Evolutionary conservation across 1,140 invertebrate species (phyloP).

Genomic region (Mycetomoellerius zeteki): DNA sequence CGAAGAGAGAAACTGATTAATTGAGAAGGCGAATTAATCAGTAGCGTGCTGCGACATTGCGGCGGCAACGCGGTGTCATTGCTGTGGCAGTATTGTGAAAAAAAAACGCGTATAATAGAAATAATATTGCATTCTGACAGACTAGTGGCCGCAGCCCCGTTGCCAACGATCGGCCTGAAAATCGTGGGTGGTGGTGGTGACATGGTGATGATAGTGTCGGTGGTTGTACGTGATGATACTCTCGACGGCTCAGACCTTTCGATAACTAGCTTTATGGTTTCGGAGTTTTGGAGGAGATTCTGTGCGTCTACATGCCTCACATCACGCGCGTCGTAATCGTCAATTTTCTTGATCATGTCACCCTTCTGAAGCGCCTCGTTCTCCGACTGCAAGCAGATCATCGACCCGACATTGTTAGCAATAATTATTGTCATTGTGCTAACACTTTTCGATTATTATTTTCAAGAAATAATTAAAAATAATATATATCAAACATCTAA

Average conservation of each 20-base stretch:
- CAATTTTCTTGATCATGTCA: slow-evolving; percentile 96
- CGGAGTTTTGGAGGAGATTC: slow-evolving; percentile 94
- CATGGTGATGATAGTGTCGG: slow-evolving; percentile 62
- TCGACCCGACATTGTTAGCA: not conserved
- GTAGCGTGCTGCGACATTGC: slow-evolving; percentile 1
- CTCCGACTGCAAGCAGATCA: slow-evolving; percentile 89
- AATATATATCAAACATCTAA: too few species aligned
- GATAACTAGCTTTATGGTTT: slow-evolving; percentile 88
- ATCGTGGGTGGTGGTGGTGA: slow-evolving; percentile 88
- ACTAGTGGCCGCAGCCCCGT: slow-evolving; percentile 81
- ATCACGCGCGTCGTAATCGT: slow-evolving; percentile 94
- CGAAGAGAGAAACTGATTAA: slow-evolving; percentile 34
- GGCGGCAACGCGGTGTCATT: slow-evolving; percentile 34
- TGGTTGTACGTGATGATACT: slow-evolving; percentile 71
- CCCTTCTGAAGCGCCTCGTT: slow-evolving; percentile 94
- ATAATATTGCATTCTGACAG: slow-evolving; percentile 82
- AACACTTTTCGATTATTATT: not conserved
- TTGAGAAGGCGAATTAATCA: slow-evolving; percentile 53
- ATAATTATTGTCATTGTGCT: not conserved
- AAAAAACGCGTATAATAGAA: slow-evolving; percentile 61
- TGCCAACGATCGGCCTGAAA: slow-evolving; percentile 82
- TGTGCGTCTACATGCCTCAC: slow-evolving; percentile 96
- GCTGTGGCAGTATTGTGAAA: not conserved
- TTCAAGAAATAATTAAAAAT: too few species aligned
- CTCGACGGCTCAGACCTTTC: slow-evolving; percentile 87